Base-by-base conservation (phyloP, 2,888 invertebrate species). In the Cheilosia urbana region DNA sequence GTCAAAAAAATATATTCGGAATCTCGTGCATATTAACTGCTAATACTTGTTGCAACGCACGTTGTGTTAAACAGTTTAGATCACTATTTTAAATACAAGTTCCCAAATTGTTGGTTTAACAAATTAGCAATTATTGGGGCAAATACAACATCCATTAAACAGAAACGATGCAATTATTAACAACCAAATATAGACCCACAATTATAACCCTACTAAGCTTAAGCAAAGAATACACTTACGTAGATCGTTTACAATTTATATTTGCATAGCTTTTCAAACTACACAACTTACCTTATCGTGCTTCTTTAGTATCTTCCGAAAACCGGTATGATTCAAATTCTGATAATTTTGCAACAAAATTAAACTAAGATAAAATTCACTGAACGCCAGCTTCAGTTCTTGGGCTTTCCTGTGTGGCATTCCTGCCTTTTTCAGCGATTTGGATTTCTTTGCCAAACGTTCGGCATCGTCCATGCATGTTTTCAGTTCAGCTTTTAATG, bases 261-360 rank as follows among this genome's bases (percentile, higher is more conserved):
- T 51, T 15, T 51, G 13, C 2, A 51, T 24, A 13, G 51, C 11
- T n/a, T 17, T 45, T 17, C 6, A 17, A 42, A 17, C 17, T 45
- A n/a, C 17, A 17, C 17, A 47, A 30, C 87, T 53, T 92, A 98
- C 98, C 95, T 99, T 99, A 93, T 99, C 99, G 92, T 99, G 99
- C 93, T 99, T 99, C 93, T 99, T 99, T 87, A 99, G 94, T 90
- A 99, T 99, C 93, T 99, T 99, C 87, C 99, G 94, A 93, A 99
- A 99, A 1, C 99, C 99, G 3, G 99, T 99, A 90, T 98, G 98
- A 93, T 99, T 99, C 71, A 99, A 94, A 92, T 98, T 98, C 93
- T 99, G 99, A 92, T 98, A 99, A 92, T 99, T 99, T 93, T 99
- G 99, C 81, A 99, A 93, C 17, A 99, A 93, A 89, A 99, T 98